These are phyloP conservation scores for Anas flavirostris DNA, from an alignment of 2,797 vertebrate genomes.

Conservation along the genomic window DNA sequence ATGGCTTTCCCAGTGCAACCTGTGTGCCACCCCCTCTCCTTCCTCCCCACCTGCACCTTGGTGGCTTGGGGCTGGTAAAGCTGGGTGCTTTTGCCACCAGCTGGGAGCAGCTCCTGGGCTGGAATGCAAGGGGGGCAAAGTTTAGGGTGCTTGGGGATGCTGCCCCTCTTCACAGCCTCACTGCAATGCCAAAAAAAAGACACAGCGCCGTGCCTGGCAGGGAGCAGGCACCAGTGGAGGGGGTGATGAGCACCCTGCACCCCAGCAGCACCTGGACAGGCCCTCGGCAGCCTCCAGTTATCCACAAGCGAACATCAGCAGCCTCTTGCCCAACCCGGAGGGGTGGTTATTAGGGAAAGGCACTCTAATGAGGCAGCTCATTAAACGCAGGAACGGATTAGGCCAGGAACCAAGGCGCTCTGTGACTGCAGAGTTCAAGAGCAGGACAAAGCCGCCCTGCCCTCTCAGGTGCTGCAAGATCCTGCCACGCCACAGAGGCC, in stretches of 20 bases:
- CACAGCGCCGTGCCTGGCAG: too few species aligned
- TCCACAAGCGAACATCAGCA: not conserved
- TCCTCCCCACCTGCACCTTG: not conserved
- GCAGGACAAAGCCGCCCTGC: not conserved
- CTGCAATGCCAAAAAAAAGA: not conserved
- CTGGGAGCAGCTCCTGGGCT: not conserved
- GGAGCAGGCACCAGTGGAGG: not conserved
- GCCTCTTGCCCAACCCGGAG: not conserved
- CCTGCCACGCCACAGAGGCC: slow-evolving; percentile 41
- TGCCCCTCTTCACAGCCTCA: not conserved
- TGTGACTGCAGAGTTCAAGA: not conserved
- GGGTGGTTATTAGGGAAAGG: slow-evolving; percentile 51
- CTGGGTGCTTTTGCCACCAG: not conserved
- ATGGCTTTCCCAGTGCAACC: not conserved
- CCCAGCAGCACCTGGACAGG: not conserved
- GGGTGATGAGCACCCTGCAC: not conserved
- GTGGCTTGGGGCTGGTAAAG: not conserved
- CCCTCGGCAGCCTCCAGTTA: slow-evolving; percentile 19
- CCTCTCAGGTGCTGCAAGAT: not conserved
- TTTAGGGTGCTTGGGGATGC: not conserved
- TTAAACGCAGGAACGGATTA: slow-evolving; percentile 66
- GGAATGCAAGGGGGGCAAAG: not conserved
- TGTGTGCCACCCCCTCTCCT: not conserved
- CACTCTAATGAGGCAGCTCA: slow-evolving; percentile 51
- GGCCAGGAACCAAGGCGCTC: slow-evolving; percentile 28